Evolutionary conservation across 2,888 invertebrate genomes (phyloP), one percentile per base, ranked within the genome.

Genomic region (Blastobasis adustella): DNA sequence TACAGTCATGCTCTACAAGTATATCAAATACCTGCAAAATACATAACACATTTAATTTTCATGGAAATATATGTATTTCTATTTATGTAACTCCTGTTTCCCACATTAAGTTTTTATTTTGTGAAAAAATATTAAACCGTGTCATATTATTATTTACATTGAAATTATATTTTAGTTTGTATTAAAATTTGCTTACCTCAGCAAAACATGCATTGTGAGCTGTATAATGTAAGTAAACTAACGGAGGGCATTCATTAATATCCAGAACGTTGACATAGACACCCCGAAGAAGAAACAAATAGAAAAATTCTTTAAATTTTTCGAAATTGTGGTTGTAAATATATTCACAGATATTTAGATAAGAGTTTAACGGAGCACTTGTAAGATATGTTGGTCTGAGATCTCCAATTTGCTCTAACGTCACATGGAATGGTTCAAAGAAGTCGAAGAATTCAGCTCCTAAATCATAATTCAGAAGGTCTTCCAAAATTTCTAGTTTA

Each of bases 261-360:
- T 75, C 62, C n/a, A 66, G 54, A 38, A 83, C 76, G 75, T 89
- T 75, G 5, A 86, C 83, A 47, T 72, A 60, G 5, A 82, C 76
- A 23, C 89, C 89, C 63, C 79, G 73, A 64, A 75, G 76, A 0
- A 89, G 65, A 53, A 85, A 79, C 50, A 85, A 68, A 62, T 80
- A 74, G 54, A 89, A 79, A 49, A 80, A 79, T 53, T 82, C 78
- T 54, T 54, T 66, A 57, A 87, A 88, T 48, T 77, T 79, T 10
- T 82, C 79, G 37, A 63, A 63, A 10, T 77, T 78, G 43, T 68
- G 63, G 10, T 70, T 71, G 54, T 79, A 86, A 60, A 89, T 79
- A 58, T 89, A 88, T 65, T 84, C 82, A 65, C 79, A 77, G 10
- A 89, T 75, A 60, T 81, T 76, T 46, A 89, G 66, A 60, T 73